Evolutionary conservation across 1,140 invertebrate species (phyloP).

Genomic region (Periplaneta americana): DNA sequence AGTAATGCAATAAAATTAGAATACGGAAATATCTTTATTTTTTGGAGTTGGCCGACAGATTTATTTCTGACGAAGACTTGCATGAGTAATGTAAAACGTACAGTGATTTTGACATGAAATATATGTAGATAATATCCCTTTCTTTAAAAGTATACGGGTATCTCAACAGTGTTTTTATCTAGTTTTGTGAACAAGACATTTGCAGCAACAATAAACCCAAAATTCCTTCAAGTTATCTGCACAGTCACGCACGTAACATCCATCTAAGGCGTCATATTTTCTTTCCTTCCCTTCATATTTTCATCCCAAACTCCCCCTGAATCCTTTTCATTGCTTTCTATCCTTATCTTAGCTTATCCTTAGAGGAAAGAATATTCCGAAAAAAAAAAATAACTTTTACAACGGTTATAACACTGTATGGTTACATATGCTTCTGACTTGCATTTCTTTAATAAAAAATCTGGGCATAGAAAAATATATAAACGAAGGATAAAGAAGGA

Average conservation of each 20-base stretch:
- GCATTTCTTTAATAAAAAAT: background rate
- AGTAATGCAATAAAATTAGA: no score
- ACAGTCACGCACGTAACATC: background rate
- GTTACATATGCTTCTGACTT: background rate
- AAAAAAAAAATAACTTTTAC: background rate
- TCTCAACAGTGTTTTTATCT: no score
- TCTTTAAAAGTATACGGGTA: no score
- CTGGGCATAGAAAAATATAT: background rate
- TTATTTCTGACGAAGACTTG: no score
- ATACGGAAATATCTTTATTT: no score
- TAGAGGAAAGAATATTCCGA: background rate
- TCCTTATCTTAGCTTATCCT: background rate
- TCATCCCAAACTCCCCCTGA: background rate
- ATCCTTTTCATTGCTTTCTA: background rate
- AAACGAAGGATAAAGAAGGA: background rate
- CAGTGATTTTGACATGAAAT: no score
- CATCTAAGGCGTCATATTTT: background rate
- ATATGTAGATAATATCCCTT: no score
- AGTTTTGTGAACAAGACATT: background rate
- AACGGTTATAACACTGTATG: background rate
- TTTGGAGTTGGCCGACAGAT: no score
- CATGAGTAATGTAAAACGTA: no score
- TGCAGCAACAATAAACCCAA: background rate
- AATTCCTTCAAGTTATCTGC: background rate
- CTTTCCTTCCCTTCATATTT: no score